These are phyloP conservation scores for Chiridota heheva DNA, from an alignment of 35 echinoderm and acorn worm species.

Conservation along the genomic window DNA sequence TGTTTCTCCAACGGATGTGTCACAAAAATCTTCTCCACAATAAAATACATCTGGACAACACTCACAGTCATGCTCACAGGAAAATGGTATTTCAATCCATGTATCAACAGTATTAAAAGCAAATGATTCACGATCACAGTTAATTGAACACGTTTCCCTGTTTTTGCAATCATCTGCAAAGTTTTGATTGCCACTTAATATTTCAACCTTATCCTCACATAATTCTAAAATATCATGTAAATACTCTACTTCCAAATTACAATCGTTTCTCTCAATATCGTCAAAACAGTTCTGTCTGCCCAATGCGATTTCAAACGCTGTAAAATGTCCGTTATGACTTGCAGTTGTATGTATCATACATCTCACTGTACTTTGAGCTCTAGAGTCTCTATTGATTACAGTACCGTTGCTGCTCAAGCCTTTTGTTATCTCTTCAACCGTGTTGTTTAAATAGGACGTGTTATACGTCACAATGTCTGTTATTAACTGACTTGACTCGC, in stretches of 20 bases:
- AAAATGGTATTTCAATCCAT: not conserved
- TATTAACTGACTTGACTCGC: no score
- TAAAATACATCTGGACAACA: not conserved
- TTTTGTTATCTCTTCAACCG: constrained; percentile 34
- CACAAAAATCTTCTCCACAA: not conserved
- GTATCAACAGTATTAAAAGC: not conserved
- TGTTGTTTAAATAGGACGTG: constrained; percentile 36
- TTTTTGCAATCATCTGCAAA: not conserved
- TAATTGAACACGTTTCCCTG: not conserved
- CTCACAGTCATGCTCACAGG: not conserved
- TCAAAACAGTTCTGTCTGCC: not conserved
- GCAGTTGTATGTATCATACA: not conserved
- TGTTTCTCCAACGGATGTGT: no score
- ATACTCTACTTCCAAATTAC: not conserved
- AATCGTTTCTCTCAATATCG: not conserved
- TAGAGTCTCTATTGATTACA: constrained; percentile 13
- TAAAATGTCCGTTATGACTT: not conserved
- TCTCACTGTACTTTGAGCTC: not conserved
- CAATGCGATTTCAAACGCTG: not conserved
- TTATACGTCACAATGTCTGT: no score
- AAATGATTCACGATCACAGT: not conserved
- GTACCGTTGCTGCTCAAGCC: constrained; percentile 39
- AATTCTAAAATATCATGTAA: not conserved
- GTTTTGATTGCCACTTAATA: not conserved
- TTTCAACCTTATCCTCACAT: not conserved